These are phyloP conservation scores for Cyanoliseus patagonus DNA, from an alignment of 2,113 vertebrate species.

Conservation along the genomic window DNA sequence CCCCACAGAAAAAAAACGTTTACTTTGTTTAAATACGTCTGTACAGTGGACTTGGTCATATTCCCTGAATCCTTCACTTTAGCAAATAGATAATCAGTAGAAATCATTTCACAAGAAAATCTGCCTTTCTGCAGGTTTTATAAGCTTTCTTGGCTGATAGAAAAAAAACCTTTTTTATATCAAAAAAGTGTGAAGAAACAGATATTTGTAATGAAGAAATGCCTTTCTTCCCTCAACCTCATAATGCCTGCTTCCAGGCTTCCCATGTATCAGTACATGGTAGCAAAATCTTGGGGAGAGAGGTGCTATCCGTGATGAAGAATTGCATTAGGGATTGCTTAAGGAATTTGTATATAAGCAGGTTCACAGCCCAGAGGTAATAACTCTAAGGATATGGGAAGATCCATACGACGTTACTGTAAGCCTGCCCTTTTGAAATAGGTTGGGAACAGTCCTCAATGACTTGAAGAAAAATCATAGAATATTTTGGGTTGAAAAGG, in stretches of 20 bases:
- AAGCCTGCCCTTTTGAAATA: neutral
- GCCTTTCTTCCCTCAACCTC: neutral
- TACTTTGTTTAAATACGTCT: neutral
- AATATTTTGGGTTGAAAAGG: neutral
- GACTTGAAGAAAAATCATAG: neutral
- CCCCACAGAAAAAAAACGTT: neutral
- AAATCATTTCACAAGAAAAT: neutral
- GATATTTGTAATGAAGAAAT: neutral
- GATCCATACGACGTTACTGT: fast-evolving
- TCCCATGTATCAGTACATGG: neutral
- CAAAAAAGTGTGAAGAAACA: neutral
- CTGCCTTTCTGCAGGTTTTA: neutral
- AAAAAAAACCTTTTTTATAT: neutral
- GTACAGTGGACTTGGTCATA: neutral
- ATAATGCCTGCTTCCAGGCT: neutral
- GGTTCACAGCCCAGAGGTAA: neutral
- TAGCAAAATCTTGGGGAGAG: neutral
- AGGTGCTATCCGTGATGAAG: neutral
- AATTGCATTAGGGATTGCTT: neutral
- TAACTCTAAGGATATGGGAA: neutral
- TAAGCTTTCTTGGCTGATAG: neutral
- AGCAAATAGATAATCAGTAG: neutral
- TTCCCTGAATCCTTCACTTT: neutral
- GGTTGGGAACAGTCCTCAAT: neutral
- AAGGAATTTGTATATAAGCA: neutral